phyloP scores from a whole-genome alignment of 2,888 invertebrate genomes.

The Apamea epomidion region DNA sequence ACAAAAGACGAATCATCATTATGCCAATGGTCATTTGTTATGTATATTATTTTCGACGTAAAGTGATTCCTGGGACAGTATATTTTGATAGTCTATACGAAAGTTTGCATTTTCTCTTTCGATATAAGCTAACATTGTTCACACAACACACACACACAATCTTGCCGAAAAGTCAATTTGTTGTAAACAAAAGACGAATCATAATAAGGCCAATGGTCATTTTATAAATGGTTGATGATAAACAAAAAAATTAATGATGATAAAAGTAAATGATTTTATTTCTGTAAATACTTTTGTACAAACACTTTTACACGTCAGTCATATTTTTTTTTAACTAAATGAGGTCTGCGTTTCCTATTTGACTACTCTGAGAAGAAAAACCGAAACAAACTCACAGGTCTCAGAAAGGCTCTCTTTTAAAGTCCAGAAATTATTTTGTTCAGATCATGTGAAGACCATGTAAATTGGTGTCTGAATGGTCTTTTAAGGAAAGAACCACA shows the following conservation, averaged over 20 bases:
- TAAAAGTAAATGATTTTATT: too few species aligned
- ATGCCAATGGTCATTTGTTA: neutral
- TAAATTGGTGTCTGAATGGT: neutral
- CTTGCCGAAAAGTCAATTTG: neutral
- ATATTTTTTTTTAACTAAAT: too few species aligned
- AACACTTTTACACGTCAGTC: too few species aligned
- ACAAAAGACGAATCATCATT: neutral
- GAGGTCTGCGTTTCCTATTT: too few species aligned
- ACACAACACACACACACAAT: too few species aligned
- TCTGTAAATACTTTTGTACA: too few species aligned
- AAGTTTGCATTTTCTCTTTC: neutral
- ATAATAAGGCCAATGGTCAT: neutral
- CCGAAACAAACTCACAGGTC: too few species aligned
- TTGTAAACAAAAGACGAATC: neutral
- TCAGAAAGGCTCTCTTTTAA: neutral
- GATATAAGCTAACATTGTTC: too few species aligned
- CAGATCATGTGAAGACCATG: neutral
- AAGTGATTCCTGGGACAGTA: neutral
- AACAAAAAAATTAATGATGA: neutral
- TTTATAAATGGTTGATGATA: neutral
- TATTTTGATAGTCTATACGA: neutral
- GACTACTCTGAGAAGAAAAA: too few species aligned
- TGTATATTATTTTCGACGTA: neutral
- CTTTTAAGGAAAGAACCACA: neutral
- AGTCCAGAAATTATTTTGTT: neutral